Percentiles rank a stretch among this genome's conserved stretches.
Evolutionary conservation across 2,888 invertebrate species (phyloP).

Genomic region (Cephus spinipes): DNA sequence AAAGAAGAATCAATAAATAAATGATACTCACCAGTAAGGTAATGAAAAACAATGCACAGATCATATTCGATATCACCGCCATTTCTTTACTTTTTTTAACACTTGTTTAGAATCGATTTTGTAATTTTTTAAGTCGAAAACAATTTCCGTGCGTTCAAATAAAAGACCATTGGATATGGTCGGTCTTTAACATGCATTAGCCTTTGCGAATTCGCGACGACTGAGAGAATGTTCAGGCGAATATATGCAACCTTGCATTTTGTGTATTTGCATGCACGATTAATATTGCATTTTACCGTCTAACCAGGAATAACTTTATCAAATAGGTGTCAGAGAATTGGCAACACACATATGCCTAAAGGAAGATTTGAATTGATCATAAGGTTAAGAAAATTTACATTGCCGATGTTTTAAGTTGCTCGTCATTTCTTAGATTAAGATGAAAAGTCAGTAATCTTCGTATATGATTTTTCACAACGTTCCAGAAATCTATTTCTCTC

Average conservation of each 20-base stretch:
- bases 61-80: background rate
- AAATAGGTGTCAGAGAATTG: background rate
- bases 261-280: background rate
- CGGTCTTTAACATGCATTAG: background rate
- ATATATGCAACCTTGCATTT: background rate
- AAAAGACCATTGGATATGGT: background rate
- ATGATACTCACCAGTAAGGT: background rate
- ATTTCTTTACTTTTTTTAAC: background rate
- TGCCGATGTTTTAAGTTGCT: background rate
- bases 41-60: background rate
- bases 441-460: slow-evolving; percentile 26
- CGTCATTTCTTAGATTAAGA: background rate
- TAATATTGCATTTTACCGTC: background rate
- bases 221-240: background rate
- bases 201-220: background rate
- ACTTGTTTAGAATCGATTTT: background rate
- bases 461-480: slow-evolving; percentile 23
- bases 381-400: background rate
- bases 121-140: background rate
- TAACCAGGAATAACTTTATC: background rate
- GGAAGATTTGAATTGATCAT: background rate
- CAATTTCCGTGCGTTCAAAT: background rate
- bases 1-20: background rate
- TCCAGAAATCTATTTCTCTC: background rate
- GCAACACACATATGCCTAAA: background rate